A percentile compares a stretch with the other conserved stretches of the same genome.
phyloP scores from a whole-genome alignment of 2,888 invertebrate species.

The Troides oblongomaculatus region DNA sequence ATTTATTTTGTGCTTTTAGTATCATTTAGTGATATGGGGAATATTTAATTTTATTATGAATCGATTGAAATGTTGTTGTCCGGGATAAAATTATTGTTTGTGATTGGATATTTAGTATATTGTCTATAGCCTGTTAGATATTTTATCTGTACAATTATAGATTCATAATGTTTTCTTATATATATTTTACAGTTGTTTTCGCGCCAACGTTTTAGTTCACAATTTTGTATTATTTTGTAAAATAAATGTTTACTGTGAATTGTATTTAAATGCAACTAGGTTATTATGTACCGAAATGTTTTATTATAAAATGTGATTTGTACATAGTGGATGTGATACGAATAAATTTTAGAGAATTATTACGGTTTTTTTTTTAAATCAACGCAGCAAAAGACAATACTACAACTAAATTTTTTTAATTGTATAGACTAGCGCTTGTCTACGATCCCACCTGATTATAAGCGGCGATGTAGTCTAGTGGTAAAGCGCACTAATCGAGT shows the following conservation, averaged over 20 bases:
- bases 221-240: slow-evolving; percentile 35
- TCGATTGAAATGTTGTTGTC: neutral
- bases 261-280: slow-evolving; percentile 31
- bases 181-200: slow-evolving; percentile 21
- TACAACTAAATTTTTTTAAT: too few relatives aligned
- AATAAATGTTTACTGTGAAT: slow-evolving; percentile 28
- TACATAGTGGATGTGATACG: slow-evolving; percentile 72
- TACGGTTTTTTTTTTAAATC: neutral
- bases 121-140: too few relatives aligned
- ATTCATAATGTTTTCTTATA: neutral
- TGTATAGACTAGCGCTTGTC: too few relatives aligned
- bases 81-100: too few relatives aligned
- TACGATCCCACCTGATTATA: too few relatives aligned
- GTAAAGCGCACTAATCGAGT: too few relatives aligned
- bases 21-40: too few relatives aligned
- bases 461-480: too few relatives aligned
- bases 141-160: too few relatives aligned
- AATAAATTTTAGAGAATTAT: slow-evolving; percentile 37
- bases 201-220: slow-evolving; percentile 27
- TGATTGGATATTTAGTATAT: too few relatives aligned
- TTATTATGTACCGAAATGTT: slow-evolving; percentile 50
- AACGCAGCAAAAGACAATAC: too few relatives aligned
- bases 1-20: neutral
- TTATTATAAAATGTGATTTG: slow-evolving; percentile 64
- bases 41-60: slow-evolving; percentile 2